Percentiles rank a stretch among this genome's conserved stretches.
phyloP scores from a whole-genome alignment of 2,797 vertebrate genomes.

The Lithobates sylvaticus region DNA sequence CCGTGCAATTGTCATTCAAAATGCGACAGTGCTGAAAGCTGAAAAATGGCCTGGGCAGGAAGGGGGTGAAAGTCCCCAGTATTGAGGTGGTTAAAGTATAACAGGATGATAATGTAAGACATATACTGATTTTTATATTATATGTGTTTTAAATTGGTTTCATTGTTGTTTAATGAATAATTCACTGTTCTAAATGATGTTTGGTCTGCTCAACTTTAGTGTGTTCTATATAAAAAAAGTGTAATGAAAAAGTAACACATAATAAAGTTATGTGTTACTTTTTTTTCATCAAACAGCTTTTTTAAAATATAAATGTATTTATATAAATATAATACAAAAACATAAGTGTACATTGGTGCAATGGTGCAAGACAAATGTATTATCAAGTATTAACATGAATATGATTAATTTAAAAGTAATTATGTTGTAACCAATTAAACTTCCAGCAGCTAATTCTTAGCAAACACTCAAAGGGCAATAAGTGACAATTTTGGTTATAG shows the following conservation, averaged over 20 bases:
- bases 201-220: no score
- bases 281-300: background rate
- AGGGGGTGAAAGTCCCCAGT: no score
- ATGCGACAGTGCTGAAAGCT: no score
- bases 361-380: background rate
- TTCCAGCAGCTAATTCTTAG: conserved; percentile 18
- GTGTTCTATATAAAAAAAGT: no score
- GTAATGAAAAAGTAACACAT: no score
- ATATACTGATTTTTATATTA: no score
- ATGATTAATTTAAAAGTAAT: conserved; percentile 24
- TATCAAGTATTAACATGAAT: conserved; percentile 25
- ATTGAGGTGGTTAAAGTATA: background rate
- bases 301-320: background rate
- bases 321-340: background rate
- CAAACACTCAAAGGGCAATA: background rate
- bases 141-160: no score
- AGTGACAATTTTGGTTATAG: background rate
- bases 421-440: conserved; percentile 25
- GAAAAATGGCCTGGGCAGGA: no score
- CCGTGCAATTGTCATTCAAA: no score
- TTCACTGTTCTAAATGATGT: no score
- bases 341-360: background rate
- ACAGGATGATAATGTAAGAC: no score
- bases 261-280: background rate
- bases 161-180: no score